A percentile compares a stretch with the other conserved stretches of the same genome.
phyloP scores from a whole-genome alignment of 1,140 invertebrate species.

The Galleria mellonella region DNA sequence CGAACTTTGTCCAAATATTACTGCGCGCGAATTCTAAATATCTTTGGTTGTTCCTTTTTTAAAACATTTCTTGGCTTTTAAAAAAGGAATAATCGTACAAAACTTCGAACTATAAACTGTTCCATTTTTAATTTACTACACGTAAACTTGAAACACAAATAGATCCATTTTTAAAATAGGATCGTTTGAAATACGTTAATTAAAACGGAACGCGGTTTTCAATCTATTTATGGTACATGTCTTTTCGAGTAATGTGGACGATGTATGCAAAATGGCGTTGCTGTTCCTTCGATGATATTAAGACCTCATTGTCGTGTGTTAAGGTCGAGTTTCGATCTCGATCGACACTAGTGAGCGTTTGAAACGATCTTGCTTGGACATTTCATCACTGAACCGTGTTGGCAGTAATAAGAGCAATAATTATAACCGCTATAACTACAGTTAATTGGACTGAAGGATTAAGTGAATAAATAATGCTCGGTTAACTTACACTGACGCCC shows the following conservation, averaged over 20 bases:
- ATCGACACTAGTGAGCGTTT: constrained; percentile 10
- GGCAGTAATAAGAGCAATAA: constrained; percentile 44
- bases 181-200: background rate
- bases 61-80: background rate
- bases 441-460: constrained; percentile 57
- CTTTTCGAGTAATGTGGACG: constrained; percentile 1
- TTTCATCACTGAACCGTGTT: constrained; percentile 39
- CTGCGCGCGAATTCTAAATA: constrained; percentile 1
- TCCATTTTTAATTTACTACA: constrained; percentile 3
- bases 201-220: constrained; percentile 1
- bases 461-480: constrained; percentile 44
- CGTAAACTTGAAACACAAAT: no score
- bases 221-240: constrained; percentile 2
- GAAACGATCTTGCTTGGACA: constrained; percentile 11
- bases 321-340: constrained; percentile 16
- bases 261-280: background rate
- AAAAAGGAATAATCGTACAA: no score
- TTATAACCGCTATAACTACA: constrained; percentile 41
- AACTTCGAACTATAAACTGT: background rate
- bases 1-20: constrained; percentile 58
- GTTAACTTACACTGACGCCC: constrained; percentile 12
- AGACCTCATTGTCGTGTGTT: constrained; percentile 3
- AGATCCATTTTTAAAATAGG: constrained; percentile 5
- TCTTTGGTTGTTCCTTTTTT: constrained; percentile 1
- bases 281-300: background rate